Evolutionary conservation across 2,888 invertebrate genomes (phyloP).

Genomic region (Caradrina kadenii): DNA sequence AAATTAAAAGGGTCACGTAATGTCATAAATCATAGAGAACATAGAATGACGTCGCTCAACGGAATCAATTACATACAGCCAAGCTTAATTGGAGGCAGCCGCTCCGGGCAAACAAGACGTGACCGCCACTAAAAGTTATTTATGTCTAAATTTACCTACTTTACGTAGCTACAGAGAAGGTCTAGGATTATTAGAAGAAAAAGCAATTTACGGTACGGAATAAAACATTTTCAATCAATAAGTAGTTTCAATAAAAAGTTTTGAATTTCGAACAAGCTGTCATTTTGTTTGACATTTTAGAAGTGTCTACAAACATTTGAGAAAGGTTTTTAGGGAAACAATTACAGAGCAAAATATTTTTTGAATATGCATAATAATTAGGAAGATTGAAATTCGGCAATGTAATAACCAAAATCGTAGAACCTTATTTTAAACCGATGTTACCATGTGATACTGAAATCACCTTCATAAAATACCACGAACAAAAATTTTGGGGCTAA

Average conservation of each 20-base stretch:
- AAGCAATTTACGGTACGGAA: neutral
- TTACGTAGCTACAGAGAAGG: constrained; percentile 5
- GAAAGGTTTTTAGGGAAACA: neutral
- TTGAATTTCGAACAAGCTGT: neutral
- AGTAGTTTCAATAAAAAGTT: neutral
- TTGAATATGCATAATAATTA: too few species aligned
- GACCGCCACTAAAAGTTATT: constrained; percentile 54
- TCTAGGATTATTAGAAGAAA: neutral
- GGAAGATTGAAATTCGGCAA: too few species aligned
- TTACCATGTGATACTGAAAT: neutral
- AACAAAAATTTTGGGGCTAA: neutral
- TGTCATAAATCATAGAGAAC: constrained; percentile 34
- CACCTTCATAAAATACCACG: neutral
- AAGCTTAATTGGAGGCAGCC: constrained; percentile 56
- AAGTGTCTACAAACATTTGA: too few species aligned
- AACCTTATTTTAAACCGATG: too few species aligned
- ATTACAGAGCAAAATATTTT: neutral
- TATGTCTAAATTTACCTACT: constrained; percentile 42
- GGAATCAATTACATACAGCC: constrained; percentile 53
- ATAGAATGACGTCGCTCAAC: constrained; percentile 25
- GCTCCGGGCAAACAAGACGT: constrained; percentile 57
- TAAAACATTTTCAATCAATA: neutral
- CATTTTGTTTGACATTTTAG: too few species aligned
- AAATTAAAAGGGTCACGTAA: neutral
- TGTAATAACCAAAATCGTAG: too few species aligned